Evolutionary conservation across 2,888 invertebrate genomes (phyloP).

Genomic region (Dioctria linearis): DNA sequence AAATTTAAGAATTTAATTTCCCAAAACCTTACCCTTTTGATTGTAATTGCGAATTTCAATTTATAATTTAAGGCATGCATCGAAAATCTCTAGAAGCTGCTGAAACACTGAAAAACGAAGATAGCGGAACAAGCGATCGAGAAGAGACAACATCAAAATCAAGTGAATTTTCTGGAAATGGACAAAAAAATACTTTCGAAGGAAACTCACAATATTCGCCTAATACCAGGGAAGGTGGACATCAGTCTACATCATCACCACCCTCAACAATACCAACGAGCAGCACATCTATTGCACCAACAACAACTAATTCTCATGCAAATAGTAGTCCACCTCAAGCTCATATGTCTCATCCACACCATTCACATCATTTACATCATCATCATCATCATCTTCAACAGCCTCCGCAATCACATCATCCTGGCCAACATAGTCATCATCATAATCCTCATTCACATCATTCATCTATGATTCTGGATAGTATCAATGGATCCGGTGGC

Average conservation of each 20-base stretch:
- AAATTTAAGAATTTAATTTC: slow-evolving; percentile 5
- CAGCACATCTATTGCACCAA: slow-evolving; percentile 63
- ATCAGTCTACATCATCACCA: slow-evolving; percentile 57
- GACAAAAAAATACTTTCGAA: slow-evolving; percentile 66
- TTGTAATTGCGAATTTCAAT: neutral
- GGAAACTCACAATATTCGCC: slow-evolving; percentile 70
- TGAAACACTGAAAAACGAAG: slow-evolving; percentile 88
- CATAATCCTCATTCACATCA: slow-evolving; percentile 48
- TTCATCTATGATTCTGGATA: slow-evolving; percentile 54
- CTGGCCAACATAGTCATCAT: slow-evolving; percentile 55
- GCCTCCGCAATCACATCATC: slow-evolving; percentile 57
- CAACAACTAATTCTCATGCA: slow-evolving; percentile 62
- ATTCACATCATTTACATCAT: slow-evolving; percentile 52
- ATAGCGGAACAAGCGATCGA: slow-evolving; percentile 79
- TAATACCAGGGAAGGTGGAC: neutral
- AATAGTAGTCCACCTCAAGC: slow-evolving; percentile 66
- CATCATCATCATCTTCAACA: slow-evolving; percentile 60
- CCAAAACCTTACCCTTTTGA: slow-evolving; percentile 10
- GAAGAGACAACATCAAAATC: slow-evolving; percentile 74
- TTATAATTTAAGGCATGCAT: slow-evolving; percentile 88
- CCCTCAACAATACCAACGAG: slow-evolving; percentile 57
- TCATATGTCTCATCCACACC: slow-evolving; percentile 61
- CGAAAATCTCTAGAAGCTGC: slow-evolving; percentile 98
- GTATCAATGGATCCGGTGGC: slow-evolving; percentile 15
- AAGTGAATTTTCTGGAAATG: slow-evolving; percentile 72